Evolutionary conservation across 1,140 invertebrate genomes (phyloP).

Genomic region (Probaryconus sp.): DNA sequence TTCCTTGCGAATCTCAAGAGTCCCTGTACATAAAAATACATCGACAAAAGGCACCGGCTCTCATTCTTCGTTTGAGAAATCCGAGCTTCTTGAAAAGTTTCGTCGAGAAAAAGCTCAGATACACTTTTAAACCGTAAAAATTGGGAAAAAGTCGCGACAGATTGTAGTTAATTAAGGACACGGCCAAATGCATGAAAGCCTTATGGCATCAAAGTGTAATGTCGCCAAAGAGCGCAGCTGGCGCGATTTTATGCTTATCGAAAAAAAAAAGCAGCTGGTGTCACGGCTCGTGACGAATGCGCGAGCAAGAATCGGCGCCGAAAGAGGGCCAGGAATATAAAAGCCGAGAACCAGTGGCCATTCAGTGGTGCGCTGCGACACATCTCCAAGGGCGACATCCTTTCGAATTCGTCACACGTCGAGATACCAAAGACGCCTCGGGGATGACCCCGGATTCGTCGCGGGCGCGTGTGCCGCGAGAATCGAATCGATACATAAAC

Average conservation of each 20-base stretch:
- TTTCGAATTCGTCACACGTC: constrained; percentile 37
- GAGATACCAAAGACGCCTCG: constrained; percentile 32
- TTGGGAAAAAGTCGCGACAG: constrained; percentile 50
- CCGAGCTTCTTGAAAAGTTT: no score
- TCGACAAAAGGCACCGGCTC: no score
- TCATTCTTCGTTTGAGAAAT: no score
- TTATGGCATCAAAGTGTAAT: constrained; percentile 35
- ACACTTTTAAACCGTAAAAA: background rate
- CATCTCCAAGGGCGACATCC: constrained; percentile 33
- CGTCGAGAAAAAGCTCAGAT: background rate
- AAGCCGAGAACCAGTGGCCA: constrained; percentile 24
- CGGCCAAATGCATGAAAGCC: constrained; percentile 32
- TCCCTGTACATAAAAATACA: no score
- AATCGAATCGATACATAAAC: constrained; percentile 18
- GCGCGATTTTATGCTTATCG: constrained; percentile 66
- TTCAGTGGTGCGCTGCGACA: constrained; percentile 27
- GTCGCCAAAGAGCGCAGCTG: constrained; percentile 57
- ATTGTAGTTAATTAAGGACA: constrained; percentile 54
- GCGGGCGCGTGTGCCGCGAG: constrained; percentile 61
- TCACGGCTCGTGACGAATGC: constrained; percentile 69
- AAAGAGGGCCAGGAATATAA: constrained; percentile 23
- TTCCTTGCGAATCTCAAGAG: no score
- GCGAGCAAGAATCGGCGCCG: constrained; percentile 37
- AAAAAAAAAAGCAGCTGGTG: constrained; percentile 65
- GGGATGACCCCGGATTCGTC: constrained; percentile 62